Base-by-base conservation (phyloP, 1,140 invertebrate species). In the Pseudomyrmex dendroicus region DNA sequence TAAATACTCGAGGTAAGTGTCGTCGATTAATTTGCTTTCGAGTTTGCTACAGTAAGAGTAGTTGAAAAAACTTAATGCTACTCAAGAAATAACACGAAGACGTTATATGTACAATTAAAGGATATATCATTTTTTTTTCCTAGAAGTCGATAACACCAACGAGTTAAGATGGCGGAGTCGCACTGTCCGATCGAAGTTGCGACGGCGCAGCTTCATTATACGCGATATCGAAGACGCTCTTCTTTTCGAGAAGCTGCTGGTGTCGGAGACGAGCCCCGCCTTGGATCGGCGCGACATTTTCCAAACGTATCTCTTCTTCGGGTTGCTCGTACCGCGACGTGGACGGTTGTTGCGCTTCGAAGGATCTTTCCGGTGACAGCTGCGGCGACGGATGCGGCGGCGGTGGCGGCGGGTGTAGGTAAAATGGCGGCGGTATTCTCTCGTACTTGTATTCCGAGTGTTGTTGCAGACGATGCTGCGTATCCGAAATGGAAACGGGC, bases 171-270 rank as follows among this genome's bases (percentile, higher is more conserved):
- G 94, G 92, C 3, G 95, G 94, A 7, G 95, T 94, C 48, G 92
- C 92, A 87, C 95, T 95, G 74, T 96, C 95, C 0, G 96, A 93
- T 56, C 95, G 93, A 7, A 96, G 90, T 74, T 96, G 95, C 61
- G 95, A 95, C 0, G 96, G 96, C 62, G 96, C 95, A 89, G 98
- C 97, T 90, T 98, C 97, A 90, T 97, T 97, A 90, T 98, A 98
- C 2, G 98, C 97, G 86, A 98, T 98, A 0, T 98, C 98, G 89
- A 98, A 98, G n/a, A 98, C 96, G 91, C 98, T 98, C 90, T 98
- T 98, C 94, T 98, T 98, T 89, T 98, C 97, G 25, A 98, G 95
- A 82, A 98, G 96, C 63, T 97, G 96, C 89, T 97, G 95, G 91
- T 94, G 90, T 63, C 91, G 84, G 13, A 93, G 80, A 35, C 92